These are phyloP conservation scores for Rutpela maculata DNA, from an alignment of 2,888 invertebrate species.

Conservation along the genomic window DNA sequence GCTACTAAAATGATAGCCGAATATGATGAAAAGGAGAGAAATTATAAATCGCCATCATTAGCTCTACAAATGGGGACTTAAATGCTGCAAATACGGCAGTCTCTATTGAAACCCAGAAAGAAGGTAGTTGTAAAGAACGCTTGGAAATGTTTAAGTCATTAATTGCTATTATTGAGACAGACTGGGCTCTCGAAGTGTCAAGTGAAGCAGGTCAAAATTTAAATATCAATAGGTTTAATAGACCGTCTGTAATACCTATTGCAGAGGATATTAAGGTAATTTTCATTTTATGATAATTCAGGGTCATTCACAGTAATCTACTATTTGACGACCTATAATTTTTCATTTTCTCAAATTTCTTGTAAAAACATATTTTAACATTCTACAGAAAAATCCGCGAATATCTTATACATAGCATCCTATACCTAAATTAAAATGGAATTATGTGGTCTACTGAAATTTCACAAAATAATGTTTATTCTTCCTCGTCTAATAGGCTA, in stretches of 20 bases:
- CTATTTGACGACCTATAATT: not conserved
- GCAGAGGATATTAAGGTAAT: constrained; percentile 48
- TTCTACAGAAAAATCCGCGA: too few relatives aligned
- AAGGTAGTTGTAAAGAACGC: not conserved
- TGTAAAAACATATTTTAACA: too few relatives aligned
- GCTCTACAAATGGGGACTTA: constrained; percentile 43
- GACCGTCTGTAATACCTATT: constrained; percentile 47
- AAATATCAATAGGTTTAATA: constrained; percentile 50
- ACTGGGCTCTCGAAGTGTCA: constrained; percentile 8
- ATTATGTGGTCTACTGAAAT: too few relatives aligned
- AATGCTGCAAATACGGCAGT: constrained; percentile 27
- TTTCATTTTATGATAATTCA: not conserved
- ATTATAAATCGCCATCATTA: constrained; percentile 37
- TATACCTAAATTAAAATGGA: too few relatives aligned
- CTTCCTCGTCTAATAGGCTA: too few relatives aligned
- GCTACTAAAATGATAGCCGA: not conserved
- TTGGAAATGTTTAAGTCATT: not conserved
- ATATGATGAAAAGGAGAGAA: constrained; percentile 5
- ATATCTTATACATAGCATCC: too few relatives aligned
- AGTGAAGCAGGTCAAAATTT: constrained; percentile 49
- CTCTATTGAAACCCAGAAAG: constrained; percentile 17
- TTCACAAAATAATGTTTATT: too few relatives aligned
- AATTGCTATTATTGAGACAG: not conserved
- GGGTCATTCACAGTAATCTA: not conserved
- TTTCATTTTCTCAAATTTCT: not conserved